Base-by-base conservation (phyloP, 2,888 invertebrate genomes). In the Adelognathus sp. region DNA sequence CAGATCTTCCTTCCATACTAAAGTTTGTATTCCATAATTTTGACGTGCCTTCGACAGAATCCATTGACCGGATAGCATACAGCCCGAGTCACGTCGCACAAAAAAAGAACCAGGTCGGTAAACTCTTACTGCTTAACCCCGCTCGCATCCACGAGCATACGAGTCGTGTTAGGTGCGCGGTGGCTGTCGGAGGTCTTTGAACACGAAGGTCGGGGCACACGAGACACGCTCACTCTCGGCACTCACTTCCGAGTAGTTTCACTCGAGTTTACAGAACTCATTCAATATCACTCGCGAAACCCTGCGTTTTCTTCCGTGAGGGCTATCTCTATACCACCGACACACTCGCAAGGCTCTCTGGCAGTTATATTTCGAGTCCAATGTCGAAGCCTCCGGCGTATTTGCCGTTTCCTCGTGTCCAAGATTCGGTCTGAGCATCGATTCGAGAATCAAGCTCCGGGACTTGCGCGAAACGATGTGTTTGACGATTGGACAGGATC, bases 231-330 rank as follows among this genome's bases (percentile, higher is more conserved):
- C 61, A 73, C 73, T 78, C 60, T 67, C 21, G 50, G 36, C 60
- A 72, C 81, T 80, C 41, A 76, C 69, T 80, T 64, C 69, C 71
- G 64, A 73, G 66, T 76, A 76, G 63, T 77, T 72, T 50, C 70
- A 78, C 80, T 81, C 27, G 69, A 79, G 78, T 79, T 74, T 70
- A 66, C 64, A 60, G 72, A 70, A 70, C 75, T 70, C 78, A 73
- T 79, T 73, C 56, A 69, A 79, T 81, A 76, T 73, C 73, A 70
- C 73, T 79, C 56, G 63, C 71, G 61, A 67, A 61, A 52, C 50
- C 24, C 6, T 24, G n/a, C n/a, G n/a, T n/a, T n/a, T n/a, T n/a
- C 29, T 18, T n/a, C 7, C 36, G 14, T 39, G 7, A 9, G 39
- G 33, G 44, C n/a, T 54, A n/a, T 16, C 14, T 41, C 41, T 29